Evolutionary conservation across 2,888 invertebrate genomes (phyloP).

Genomic region (Lycia hirtaria): DNA sequence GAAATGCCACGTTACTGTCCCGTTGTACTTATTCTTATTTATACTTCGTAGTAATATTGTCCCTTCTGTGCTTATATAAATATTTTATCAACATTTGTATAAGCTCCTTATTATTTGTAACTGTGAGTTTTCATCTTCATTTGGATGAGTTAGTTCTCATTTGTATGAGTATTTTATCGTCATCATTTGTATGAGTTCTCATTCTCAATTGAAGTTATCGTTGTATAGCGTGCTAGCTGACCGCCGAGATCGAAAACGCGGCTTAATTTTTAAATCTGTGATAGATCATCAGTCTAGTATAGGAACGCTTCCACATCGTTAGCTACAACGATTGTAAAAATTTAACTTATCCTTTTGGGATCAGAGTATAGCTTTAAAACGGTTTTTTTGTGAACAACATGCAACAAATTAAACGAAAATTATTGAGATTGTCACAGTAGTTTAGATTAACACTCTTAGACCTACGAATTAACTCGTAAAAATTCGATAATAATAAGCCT

Average conservation of each 20-base stretch:
- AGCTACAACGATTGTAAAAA: background rate
- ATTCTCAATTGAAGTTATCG: background rate
- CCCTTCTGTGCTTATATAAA: no score
- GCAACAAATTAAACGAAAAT: conserved; percentile 63
- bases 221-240: background rate
- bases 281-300: conserved; percentile 1
- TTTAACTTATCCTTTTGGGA: conserved; percentile 9
- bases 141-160: no score
- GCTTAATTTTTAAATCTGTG: background rate
- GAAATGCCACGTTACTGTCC: background rate
- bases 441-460: conserved; percentile 80
- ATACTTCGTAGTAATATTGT: no score
- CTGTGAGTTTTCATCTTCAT: no score
- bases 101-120: no score
- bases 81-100: no score
- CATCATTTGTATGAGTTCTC: no score
- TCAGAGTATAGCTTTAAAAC: conserved; percentile 15
- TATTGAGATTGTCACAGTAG: conserved; percentile 77
- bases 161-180: background rate
- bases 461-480: conserved; percentile 62
- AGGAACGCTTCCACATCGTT: background rate
- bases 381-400: conserved; percentile 60
- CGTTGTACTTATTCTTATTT: no score
- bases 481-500: conserved; percentile 55
- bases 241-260: background rate